Conservation (phyloP, 1,140 invertebrate species). For the Pentalonia nigronervosa region DNA sequence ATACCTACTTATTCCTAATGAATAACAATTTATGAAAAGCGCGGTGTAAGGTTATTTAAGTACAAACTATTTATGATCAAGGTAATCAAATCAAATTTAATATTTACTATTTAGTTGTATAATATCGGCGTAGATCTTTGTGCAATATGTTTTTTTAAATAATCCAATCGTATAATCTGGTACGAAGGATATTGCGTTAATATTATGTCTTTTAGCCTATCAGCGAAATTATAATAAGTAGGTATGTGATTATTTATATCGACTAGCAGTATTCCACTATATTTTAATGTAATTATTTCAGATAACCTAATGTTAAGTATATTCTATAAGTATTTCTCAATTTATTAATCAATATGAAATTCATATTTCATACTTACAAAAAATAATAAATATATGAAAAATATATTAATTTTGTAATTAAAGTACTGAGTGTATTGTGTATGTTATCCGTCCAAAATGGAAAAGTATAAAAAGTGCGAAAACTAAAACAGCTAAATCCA, state of each 20-base stretch:
- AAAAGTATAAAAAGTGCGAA: neutral
- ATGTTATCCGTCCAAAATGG: neutral
- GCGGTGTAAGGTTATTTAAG: neutral
- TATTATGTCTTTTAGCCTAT: neutral
- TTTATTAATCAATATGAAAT: neutral
- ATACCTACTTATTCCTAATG: neutral
- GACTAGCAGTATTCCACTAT: neutral
- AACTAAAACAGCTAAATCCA: neutral
- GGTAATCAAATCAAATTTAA: neutral
- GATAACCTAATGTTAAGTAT: neutral
- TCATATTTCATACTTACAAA: neutral
- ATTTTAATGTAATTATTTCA: neutral
- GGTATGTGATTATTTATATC: neutral
- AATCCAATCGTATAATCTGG: neutral
- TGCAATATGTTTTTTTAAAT: neutral
- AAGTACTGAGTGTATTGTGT: neutral
- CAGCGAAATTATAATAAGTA: neutral
- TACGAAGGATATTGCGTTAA: neutral
- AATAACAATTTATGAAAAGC: neutral
- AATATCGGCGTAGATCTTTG: neutral
- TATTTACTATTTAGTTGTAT: neutral
- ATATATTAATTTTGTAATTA: neutral
- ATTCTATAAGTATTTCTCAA: neutral
- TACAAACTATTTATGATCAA: neutral
- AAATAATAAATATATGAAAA: neutral